Percentiles rank a stretch among this genome's conserved stretches.
phyloP scores from a whole-genome alignment of 64 coral and sea anemone species.

The Montipora capricornis region DNA sequence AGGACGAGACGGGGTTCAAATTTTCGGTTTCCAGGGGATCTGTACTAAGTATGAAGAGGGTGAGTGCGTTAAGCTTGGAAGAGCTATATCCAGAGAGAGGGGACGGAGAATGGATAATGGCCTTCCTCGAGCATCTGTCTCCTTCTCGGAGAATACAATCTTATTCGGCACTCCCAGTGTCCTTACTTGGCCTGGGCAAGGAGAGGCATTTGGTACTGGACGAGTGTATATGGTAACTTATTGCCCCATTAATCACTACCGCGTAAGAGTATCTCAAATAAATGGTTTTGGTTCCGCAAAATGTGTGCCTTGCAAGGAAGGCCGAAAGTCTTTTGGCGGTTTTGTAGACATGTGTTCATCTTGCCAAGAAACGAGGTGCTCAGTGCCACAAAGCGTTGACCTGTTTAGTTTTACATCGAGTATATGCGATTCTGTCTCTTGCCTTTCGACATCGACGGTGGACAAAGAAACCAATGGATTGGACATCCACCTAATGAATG shows the following conservation, averaged over 20 bases:
- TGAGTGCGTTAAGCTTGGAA: slow-evolving; percentile 55
- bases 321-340: slow-evolving; percentile 74
- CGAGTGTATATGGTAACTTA: slow-evolving; percentile 70
- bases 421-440: slow-evolving; percentile 40
- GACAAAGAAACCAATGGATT: slow-evolving; percentile 38
- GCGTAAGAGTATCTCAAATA: slow-evolving; percentile 32
- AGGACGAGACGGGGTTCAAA: slow-evolving; percentile 41
- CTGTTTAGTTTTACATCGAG: slow-evolving; percentile 22
- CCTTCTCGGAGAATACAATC: slow-evolving; percentile 48
- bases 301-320: slow-evolving; percentile 74
- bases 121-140: slow-evolving; percentile 15
- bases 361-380: slow-evolving; percentile 35
- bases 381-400: background rate
- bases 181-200: slow-evolving; percentile 66
- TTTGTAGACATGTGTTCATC: slow-evolving; percentile 42
- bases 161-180: slow-evolving; percentile 74
- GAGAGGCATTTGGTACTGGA: slow-evolving; percentile 39
- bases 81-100: slow-evolving; percentile 41
- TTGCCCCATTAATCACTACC: slow-evolving; percentile 74
- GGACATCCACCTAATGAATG: background rate
- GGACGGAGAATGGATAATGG: slow-evolving; percentile 23
- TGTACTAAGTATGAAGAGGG: background rate
- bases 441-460: background rate
- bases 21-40: slow-evolving; percentile 48
- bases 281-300: background rate